A percentile compares a stretch with the other conserved stretches of the same genome.
Conservation (phyloP, 2,888 invertebrate genomes). For the Argyra leucocephala region DNA sequence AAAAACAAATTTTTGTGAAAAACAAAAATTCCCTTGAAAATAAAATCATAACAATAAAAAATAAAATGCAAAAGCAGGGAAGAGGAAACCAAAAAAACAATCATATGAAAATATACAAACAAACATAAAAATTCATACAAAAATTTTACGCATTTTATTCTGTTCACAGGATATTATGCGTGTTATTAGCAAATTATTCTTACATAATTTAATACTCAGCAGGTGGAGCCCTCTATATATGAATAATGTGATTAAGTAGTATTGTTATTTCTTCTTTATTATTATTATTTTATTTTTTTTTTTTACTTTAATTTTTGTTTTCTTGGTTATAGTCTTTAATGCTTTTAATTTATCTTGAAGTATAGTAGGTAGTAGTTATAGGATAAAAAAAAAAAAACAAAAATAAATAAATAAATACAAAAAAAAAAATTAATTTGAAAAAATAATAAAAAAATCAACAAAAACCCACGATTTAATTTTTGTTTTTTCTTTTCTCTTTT, state of each 20-base stretch:
- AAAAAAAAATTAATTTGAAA: no score
- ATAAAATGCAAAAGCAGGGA: no score
- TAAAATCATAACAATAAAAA: neutral
- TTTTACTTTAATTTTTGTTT: neutral
- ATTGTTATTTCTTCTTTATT: neutral
- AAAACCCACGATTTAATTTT: no score
- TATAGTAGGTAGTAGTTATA: no score
- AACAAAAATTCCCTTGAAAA: neutral
- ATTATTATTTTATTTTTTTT: neutral
- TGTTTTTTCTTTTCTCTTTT: no score
- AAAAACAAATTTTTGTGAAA: no score
- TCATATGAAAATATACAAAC: neutral
- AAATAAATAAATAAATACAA: no score
- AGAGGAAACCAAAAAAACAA: neutral
- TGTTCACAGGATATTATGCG: constrained; percentile 6
- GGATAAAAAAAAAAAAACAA: no score
- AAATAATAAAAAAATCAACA: no score
- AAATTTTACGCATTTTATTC: neutral
- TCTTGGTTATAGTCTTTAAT: neutral
- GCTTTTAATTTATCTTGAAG: neutral
- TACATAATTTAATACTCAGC: neutral
- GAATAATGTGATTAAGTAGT: constrained; percentile 3
- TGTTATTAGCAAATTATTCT: constrained; percentile 6
- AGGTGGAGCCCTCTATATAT: neutral
- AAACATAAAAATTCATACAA: neutral